Conservation (phyloP, 2,888 invertebrate genomes). For the Apodemia hepburni region DNA sequence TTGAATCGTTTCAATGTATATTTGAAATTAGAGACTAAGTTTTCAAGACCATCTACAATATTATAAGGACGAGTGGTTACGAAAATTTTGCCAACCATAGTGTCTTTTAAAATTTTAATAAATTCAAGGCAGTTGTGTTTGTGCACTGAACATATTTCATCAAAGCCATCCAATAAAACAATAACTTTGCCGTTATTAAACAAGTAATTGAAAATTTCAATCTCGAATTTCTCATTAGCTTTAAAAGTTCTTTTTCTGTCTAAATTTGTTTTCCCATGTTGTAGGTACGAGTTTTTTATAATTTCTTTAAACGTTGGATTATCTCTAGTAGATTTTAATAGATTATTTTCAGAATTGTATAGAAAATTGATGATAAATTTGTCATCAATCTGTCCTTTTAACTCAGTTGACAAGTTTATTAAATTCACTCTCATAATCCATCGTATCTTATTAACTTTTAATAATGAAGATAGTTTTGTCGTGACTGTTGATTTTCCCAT, state of each 20-base stretch:
- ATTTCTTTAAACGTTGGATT: not conserved
- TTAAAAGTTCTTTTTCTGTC: not conserved
- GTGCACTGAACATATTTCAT: conserved; percentile 3
- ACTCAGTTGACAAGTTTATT: not conserved
- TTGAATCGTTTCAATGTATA: not conserved
- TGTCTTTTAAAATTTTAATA: conserved; percentile 1
- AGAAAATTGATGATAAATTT: not conserved
- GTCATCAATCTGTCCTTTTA: not conserved
- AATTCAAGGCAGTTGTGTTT: not conserved
- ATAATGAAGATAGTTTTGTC: not conserved
- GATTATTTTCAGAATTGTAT: not conserved
- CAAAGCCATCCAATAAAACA: not conserved
- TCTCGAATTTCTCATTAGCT: not conserved
- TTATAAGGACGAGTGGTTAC: conserved; percentile 1
- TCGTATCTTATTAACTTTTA: not conserved
- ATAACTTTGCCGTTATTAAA: conserved; percentile 5
- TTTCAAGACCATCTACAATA: not conserved
- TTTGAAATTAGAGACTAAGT: not conserved
- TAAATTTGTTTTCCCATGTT: not conserved
- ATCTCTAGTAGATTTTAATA: not conserved
- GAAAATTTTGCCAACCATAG: not conserved
- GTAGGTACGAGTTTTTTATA: not conserved
- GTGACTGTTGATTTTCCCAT: conserved; percentile 3
- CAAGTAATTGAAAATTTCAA: not conserved
- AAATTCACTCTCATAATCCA: not conserved